phyloP scores from a whole-genome alignment of 1,140 invertebrate species.

The Vollenhovia emeryi region DNA sequence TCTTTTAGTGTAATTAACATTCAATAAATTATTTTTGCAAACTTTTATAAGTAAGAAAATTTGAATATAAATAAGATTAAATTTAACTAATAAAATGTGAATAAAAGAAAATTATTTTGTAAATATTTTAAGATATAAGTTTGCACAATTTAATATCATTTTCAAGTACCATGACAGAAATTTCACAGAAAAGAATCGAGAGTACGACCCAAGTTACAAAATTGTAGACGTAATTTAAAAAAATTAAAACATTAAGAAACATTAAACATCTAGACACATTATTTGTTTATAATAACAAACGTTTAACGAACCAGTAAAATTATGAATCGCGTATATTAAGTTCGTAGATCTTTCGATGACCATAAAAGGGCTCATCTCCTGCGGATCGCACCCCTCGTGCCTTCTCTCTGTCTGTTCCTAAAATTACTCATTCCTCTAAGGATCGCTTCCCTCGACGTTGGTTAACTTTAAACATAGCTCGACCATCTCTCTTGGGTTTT shows the following conservation, averaged over 20 bases:
- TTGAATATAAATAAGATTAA: not conserved
- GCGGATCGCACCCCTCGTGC: not conserved
- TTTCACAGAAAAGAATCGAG: not conserved
- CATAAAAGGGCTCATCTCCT: constrained; percentile 19
- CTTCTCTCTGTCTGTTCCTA: not conserved
- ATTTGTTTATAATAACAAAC: not conserved
- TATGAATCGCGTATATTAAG: constrained; percentile 9
- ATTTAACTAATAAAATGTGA: not conserved
- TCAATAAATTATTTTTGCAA: not conserved
- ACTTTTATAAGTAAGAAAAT: constrained; percentile 7
- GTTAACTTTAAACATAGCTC: constrained; percentile 9
- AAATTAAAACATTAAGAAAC: not conserved
- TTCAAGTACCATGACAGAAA: not conserved
- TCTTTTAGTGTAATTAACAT: not conserved
- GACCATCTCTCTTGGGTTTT: not conserved
- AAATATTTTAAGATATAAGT: not conserved
- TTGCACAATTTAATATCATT: not conserved
- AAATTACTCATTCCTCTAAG: constrained; percentile 45
- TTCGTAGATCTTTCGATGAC: not conserved
- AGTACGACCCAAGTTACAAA: not conserved
- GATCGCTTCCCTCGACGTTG: not conserved
- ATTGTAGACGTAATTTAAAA: not conserved
- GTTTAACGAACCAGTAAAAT: not conserved
- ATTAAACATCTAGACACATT: not conserved
- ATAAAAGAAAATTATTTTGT: not conserved